Base-by-base conservation (phyloP, 2,113 vertebrate species). In the Lycaon pictus region DNA sequence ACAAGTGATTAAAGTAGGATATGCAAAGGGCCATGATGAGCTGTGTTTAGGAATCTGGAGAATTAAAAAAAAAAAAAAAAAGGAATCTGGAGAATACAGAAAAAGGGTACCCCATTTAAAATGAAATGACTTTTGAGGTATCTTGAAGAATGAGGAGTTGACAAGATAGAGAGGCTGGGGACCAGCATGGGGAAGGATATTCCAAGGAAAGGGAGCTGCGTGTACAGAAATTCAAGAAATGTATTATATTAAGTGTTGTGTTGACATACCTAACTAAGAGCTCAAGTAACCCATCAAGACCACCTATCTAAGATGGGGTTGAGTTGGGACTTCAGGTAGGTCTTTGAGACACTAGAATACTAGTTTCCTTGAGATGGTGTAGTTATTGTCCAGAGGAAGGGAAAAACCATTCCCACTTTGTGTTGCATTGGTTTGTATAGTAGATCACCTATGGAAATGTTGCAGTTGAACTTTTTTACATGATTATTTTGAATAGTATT, bases 401-500 rank as follows among this genome's bases (percentile, higher is more conserved):
- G 20, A 91, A 15, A 11, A 43, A 37, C 2, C 37, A 76, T 10
- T 43, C 7, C 27, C 29, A 58, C 13, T 63, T 88, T 32, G 56
- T 79, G 63, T 58, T 80, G 2, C 72, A 2, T 79, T 51, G 56
- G 48, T 80, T 72, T 27, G 17, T 76, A 15, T 25, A 32, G 7
- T 58, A 62, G n/a, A 58, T 84, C 48, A 67, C 63, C 48, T 58
- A 6, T 79, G 29, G 72, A 29, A 58, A 56, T 48, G 5, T 23
- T 88, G 35, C 16, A 74, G 7, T 72, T 69, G 63, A 81, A 60
- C 22, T 76, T 92, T 92, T 87, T 80, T 87, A 48, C 9, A 23
- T 74, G 58, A 67, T 82, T 43, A 91, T 67, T 89, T 90, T 95
- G 55, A 86, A 27, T 93, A 90, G 29, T 58, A 58, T 85, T 96